Evolutionary conservation across 1,140 invertebrate species (phyloP).

Genomic region (Spodoptera frugiperda): DNA sequence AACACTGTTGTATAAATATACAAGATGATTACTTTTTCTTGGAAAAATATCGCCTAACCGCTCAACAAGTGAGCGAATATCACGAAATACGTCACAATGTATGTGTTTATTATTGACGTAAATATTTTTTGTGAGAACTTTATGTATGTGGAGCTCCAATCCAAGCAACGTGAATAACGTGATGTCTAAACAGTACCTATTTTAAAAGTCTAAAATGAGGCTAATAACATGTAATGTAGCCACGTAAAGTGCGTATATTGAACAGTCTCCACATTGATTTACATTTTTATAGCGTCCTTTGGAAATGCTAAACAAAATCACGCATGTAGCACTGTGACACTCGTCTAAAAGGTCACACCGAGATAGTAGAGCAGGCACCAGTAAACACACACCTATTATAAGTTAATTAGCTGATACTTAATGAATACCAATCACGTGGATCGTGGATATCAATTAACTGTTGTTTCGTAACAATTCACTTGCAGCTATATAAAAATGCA

Average conservation of each 20-base stretch:
- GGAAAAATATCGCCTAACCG: neutral
- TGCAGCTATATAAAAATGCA: slow-evolving; percentile 17
- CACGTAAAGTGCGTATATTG: neutral
- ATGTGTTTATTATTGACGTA: neutral
- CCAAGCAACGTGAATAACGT: neutral
- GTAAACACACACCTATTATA: slow-evolving; percentile 10
- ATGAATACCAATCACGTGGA: slow-evolving; percentile 10
- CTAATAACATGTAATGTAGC: neutral
- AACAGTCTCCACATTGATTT: slow-evolving; percentile 11
- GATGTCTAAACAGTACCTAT: neutral
- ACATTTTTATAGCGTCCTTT: slow-evolving; percentile 13
- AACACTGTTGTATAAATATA: slow-evolving; percentile 9
- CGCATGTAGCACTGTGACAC: slow-evolving; percentile 8
- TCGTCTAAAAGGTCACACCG: slow-evolving; percentile 17
- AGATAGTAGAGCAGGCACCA: slow-evolving; percentile 21
- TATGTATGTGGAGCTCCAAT: neutral
- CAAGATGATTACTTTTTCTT: slow-evolving; percentile 13
- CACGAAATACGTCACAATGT: neutral
- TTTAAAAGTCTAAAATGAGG: neutral
- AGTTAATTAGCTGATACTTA: slow-evolving; percentile 26
- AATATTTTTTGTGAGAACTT: too few relatives aligned
- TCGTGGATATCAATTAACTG: slow-evolving; percentile 3
- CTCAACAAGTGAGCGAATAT: slow-evolving; percentile 14
- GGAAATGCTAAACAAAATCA: slow-evolving; percentile 22
- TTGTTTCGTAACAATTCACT: neutral